Evolutionary conservation across 2,797 vertebrate species (phyloP), one percentile per base, ranked within the genome.

Genomic region (Leucoraja ocellata): DNA sequence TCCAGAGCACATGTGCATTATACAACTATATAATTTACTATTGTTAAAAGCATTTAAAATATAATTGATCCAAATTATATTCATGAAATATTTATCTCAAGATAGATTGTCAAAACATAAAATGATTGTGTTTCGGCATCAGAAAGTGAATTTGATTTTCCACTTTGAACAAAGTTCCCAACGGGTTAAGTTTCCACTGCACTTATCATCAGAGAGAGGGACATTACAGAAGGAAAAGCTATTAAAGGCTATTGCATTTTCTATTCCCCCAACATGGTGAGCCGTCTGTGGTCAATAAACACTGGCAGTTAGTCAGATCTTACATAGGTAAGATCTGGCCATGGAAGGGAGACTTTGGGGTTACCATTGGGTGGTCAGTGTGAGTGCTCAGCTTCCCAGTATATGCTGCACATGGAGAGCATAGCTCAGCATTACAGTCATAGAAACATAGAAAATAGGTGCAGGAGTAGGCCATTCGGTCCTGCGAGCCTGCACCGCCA

Each of bases 11-110:
- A 10, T 25, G 54, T 5, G 13, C 54, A 58, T 54, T 16, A 5
- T 68, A 36, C n/a, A 68, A 76, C 71, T 54, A n/a, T 74, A 28
- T 54, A 46, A 92, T 74, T 76, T 76, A 74, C 36, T 92, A 76
- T 76, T 76, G 71, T 92, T 74, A 92, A 91, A 73, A 73, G 21
- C 88, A 73, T 46, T 91, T 39, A 39, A 91, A 54, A 76, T 58
- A 76, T 91, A 92, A 92, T 92, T 76, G 54, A 92, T 54, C 23
- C 7, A 1, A 65, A 91, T 71, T 32, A 46, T 63, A 7, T 86
- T 65, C 32, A 65, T 28, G 32, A n/a, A 86, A 86, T 61, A 32
- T 86, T 86, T 14, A 63, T 63, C 83, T 65, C 28, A 86, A 63
- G 83, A 58, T 32, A 25, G 25, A 58, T 63, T 32, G 13, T 65